Evolutionary conservation across 2,888 invertebrate species (phyloP).

Genomic region (Campaea margaritaria): DNA sequence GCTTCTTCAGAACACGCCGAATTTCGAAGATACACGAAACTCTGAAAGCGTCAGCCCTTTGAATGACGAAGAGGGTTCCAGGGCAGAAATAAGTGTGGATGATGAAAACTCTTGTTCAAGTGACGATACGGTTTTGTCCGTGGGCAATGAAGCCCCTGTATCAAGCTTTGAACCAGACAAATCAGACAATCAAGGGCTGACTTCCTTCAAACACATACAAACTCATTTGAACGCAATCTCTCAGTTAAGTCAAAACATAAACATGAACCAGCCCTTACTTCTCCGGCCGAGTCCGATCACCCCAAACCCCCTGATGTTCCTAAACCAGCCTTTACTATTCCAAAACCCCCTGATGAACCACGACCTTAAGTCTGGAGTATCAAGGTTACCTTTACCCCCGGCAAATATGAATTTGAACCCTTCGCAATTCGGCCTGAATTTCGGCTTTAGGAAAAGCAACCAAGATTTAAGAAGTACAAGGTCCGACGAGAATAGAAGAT

Average conservation of each 20-base stretch:
- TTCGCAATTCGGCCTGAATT: conserved; percentile 67
- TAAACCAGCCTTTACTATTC: conserved; percentile 78
- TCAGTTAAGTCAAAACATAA: conserved; percentile 85
- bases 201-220: conserved; percentile 88
- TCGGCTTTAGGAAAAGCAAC: conserved; percentile 57
- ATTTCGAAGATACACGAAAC: conserved; percentile 47
- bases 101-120: conserved; percentile 88
- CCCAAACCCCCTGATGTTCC: conserved; percentile 80
- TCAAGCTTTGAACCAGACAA: conserved; percentile 63
- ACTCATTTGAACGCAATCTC: conserved; percentile 89
- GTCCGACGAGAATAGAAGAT: conserved; percentile 69
- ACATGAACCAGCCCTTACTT: conserved; percentile 73
- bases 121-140: conserved; percentile 92
- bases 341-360: conserved; percentile 74
- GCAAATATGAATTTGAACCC: conserved; percentile 60
- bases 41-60: conserved; percentile 70
- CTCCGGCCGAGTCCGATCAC: conserved; percentile 79
- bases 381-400: conserved; percentile 65
- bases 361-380: conserved; percentile 65
- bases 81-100: conserved; percentile 79
- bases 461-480: conserved; percentile 54
- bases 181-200: conserved; percentile 66
- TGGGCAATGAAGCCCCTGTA: conserved; percentile 90
- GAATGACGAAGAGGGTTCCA: conserved; percentile 70
- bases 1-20: conserved; percentile 74